Evolutionary conservation across 2,113 vertebrate genomes (phyloP).

Genomic region (Cyphomyrus discorhynchus): DNA sequence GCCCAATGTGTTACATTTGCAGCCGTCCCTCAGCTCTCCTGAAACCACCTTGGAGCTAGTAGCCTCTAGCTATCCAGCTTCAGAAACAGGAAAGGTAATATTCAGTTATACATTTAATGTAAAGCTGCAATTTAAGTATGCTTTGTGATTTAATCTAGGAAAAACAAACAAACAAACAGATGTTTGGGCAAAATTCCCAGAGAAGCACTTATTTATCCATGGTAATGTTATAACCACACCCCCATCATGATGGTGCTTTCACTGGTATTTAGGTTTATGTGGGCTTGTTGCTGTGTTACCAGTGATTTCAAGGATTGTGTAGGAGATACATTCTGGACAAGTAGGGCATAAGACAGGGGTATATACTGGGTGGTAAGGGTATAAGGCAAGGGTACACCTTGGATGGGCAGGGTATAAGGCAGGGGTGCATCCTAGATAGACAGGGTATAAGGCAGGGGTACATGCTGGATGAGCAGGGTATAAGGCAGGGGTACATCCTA

Average conservation of each 20-base stretch:
- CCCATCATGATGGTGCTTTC: background rate
- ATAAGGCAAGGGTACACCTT: background rate
- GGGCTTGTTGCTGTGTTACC: background rate
- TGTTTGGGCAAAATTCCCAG: background rate
- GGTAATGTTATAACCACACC: background rate
- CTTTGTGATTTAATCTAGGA: background rate
- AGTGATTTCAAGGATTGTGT: background rate
- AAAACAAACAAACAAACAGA: background rate
- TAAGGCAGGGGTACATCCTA: background rate
- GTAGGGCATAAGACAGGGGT: background rate
- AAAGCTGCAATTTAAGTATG: background rate
- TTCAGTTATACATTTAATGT: background rate
- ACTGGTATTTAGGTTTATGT: background rate
- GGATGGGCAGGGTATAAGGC: background rate
- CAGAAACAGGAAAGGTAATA: background rate
- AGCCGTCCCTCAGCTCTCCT: background rate
- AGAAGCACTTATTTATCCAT: background rate
- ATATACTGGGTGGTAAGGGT: too few relatives aligned
- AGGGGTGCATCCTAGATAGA: accelerated
- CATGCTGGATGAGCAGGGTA: background rate
- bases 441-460: background rate
- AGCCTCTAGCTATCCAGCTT: background rate
- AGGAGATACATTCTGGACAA: background rate
- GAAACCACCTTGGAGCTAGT: background rate
- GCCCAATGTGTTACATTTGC: background rate